phyloP scores from a whole-genome alignment of 2,113 vertebrate species.

The Uria aalge region DNA sequence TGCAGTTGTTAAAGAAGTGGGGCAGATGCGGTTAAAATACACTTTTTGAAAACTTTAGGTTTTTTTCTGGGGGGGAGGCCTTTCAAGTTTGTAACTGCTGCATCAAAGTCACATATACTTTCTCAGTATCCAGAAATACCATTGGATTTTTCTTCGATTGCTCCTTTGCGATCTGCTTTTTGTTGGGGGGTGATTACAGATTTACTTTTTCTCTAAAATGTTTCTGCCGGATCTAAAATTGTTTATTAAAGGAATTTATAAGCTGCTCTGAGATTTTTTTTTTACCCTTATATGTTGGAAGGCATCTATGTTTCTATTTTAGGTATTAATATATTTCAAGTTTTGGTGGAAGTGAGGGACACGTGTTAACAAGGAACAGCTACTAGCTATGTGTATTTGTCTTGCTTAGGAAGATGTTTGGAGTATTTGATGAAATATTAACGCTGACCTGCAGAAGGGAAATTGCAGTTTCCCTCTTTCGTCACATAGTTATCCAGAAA shows the following conservation, averaged over 20 bases:
- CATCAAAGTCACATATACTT: neutral
- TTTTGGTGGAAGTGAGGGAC: neutral
- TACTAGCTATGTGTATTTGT: neutral
- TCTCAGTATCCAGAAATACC: neutral
- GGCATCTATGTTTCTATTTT: neutral
- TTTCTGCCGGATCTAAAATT: neutral
- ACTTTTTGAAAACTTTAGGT: neutral
- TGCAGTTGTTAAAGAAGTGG: accelerated
- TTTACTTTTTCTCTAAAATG: accelerated
- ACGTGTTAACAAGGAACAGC: neutral
- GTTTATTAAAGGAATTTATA: neutral
- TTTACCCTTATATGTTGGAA: neutral
- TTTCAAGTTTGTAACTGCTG: neutral
- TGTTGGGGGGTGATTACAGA: neutral
- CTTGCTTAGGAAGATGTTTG: neutral
- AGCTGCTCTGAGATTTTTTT: neutral
- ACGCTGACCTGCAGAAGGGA: neutral
- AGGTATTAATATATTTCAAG: neutral
- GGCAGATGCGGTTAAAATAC: neutral
- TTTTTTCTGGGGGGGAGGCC: accelerated
- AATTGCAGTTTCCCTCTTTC: neutral
- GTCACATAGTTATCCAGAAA: neutral
- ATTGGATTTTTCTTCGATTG: accelerated
- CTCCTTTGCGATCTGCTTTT: neutral
- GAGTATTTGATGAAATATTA: neutral